Base-by-base conservation (phyloP, 2,888 invertebrate genomes). In the Fragum fragum region DNA sequence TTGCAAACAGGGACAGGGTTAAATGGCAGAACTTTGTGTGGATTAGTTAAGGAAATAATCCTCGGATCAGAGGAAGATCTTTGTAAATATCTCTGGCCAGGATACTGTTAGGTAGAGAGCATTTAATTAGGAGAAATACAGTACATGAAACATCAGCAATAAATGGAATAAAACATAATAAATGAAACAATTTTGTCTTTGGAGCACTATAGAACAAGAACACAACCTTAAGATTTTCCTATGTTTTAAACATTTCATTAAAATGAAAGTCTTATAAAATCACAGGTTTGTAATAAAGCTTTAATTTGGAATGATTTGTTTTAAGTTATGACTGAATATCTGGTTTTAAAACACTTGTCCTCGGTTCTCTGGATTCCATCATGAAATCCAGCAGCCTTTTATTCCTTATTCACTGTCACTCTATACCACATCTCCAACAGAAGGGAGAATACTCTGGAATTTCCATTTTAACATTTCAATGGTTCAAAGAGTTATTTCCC, bases 401-500 rank as follows among this genome's bases (percentile, higher is more conserved):
- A 23, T 66, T 18, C 42, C 18, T 32, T n/a, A n/a, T n/a, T 32
- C 23, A 18, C 29, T 18, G 28, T 26, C 6, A 32, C 61, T 32
- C 9, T 2, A 9, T 9, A 32, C 21, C 21, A 66, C 42, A 61
- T 16, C 61, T 61, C 29, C 61, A 66, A 63, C 42, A 23, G 6
- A 66, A 66, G 66, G 66, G 66, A 66, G 26, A 66, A 66, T 21
- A 66, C 66, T 66, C 42, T 66, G 66, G 66, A 66, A 66, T 66
- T 23, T 14, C 39, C 23, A 53, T 69, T n/a, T 26, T 52, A 53
- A 26, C 14, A 29, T 70, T 26, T 36, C 53, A 70, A 29, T n/a
- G 28, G 16, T 39, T 23, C 7, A 21, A 36, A 70, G 70, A 70
- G 70, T 70, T 70, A 53, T 53, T 70, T 81, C 81, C 81, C 81